These are phyloP conservation scores for Australoheros facetus DNA, from an alignment of 2,797 vertebrate genomes.

Conservation along the genomic window DNA sequence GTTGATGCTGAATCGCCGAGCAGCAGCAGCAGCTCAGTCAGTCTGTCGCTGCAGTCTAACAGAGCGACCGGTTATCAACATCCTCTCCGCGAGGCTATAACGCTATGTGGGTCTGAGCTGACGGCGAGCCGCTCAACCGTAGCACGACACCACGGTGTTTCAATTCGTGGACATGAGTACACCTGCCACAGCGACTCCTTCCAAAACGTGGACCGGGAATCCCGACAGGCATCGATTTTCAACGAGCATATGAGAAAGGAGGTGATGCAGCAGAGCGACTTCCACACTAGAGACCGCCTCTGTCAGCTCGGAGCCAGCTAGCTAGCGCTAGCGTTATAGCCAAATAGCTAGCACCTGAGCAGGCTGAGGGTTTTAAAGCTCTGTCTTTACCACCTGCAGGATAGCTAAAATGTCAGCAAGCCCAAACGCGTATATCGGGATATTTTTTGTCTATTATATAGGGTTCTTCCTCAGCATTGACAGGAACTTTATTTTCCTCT, in stretches of 20 bases:
- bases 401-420: constrained; percentile 3
- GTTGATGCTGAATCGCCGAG: constrained; percentile 54
- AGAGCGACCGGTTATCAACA: constrained; percentile 56
- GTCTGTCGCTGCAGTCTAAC: constrained; percentile 61
- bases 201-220: constrained; percentile 46
- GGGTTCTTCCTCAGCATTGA: background rate
- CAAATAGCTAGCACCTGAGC: constrained; percentile 47
- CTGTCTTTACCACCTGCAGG: background rate
- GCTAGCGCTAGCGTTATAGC: constrained; percentile 53
- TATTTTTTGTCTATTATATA: background rate
- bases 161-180: constrained; percentile 61
- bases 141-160: background rate
- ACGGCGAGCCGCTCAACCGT: background rate
- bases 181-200: constrained; percentile 38
- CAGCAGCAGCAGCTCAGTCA: constrained; percentile 34
- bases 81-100: constrained; percentile 32
- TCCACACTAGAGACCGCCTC: constrained; percentile 40
- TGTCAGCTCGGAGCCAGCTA: constrained; percentile 40
- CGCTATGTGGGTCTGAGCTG: constrained; percentile 34
- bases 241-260: constrained; percentile 63
- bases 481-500: background rate
- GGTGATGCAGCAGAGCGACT: constrained; percentile 71
- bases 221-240: constrained; percentile 58
- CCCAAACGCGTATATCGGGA: background rate
- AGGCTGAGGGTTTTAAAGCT: constrained; percentile 11